A percentile compares a stretch with the other conserved stretches of the same genome.
Evolutionary conservation across 2,797 vertebrate genomes (phyloP).

Genomic region (Psittacula derbiana): DNA sequence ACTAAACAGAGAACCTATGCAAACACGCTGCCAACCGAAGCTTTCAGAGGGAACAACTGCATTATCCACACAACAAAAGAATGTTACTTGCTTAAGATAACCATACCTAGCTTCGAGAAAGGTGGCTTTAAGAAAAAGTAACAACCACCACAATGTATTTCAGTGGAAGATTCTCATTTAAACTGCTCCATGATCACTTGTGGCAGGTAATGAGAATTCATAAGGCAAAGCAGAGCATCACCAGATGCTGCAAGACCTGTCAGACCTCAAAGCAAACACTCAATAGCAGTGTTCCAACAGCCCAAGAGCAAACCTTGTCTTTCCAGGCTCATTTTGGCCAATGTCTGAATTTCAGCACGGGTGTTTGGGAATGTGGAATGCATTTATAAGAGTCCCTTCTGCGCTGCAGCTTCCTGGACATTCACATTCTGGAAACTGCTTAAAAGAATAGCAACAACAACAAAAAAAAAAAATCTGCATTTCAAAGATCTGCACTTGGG

Average conservation of each 20-base stretch:
- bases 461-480: slow-evolving; percentile 2
- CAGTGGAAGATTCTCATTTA: background rate
- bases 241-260: background rate
- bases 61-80: background rate
- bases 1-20: background rate
- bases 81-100: background rate
- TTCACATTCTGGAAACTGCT: slow-evolving; percentile 17
- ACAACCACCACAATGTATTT: background rate
- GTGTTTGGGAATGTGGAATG: slow-evolving; percentile 26
- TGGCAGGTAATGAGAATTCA: background rate
- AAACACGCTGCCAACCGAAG: background rate
- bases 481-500: background rate
- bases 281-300: background rate
- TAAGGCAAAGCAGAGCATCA: background rate
- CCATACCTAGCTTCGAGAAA: background rate
- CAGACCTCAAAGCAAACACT: background rate
- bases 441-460: background rate
- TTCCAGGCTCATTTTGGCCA: background rate
- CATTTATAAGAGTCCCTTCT: slow-evolving; percentile 6
- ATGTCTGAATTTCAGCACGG: background rate
- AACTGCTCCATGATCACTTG: background rate
- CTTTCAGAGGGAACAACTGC: background rate
- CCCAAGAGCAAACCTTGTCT: background rate
- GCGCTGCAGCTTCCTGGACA: slow-evolving; percentile 18
- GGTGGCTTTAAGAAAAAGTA: background rate